Evolutionary conservation across 1,140 invertebrate species (phyloP).

Genomic region (Drosophila sturtevanti): DNA sequence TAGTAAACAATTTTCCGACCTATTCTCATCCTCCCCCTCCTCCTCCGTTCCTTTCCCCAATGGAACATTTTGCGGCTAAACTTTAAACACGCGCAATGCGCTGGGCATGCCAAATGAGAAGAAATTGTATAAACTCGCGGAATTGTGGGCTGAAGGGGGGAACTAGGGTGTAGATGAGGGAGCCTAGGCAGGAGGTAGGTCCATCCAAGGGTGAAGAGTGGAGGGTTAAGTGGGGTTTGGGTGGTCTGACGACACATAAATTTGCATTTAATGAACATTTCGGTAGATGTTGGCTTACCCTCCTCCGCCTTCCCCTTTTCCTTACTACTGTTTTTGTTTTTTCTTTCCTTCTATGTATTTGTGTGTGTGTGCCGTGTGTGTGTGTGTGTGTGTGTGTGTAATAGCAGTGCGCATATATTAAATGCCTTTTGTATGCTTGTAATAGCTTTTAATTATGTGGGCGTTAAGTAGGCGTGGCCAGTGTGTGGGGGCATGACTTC

Average conservation of each 20-base stretch:
- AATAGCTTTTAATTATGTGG: conserved; percentile 78
- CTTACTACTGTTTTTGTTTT: background rate
- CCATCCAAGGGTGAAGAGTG: background rate
- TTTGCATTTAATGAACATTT: conserved; percentile 79
- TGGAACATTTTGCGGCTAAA: conserved; percentile 64
- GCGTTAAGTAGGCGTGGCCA: conserved; percentile 15
- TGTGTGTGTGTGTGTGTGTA: background rate
- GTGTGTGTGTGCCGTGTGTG: background rate
- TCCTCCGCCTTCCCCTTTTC: background rate
- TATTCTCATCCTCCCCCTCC: background rate
- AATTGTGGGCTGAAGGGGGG: background rate
- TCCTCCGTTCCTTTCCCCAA: background rate
- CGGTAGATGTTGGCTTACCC: conserved; percentile 1
- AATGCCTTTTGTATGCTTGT: conserved; percentile 64
- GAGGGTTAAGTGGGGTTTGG: background rate
- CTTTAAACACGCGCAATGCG: conserved; percentile 73
- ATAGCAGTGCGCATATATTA: conserved; percentile 20
- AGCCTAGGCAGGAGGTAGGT: too few relatives aligned
- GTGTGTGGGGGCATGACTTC: conserved; percentile 6
- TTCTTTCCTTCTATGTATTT: background rate
- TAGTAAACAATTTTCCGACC: conserved; percentile 43
- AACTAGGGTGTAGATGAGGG: too few relatives aligned
- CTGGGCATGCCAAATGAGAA: conserved; percentile 73
- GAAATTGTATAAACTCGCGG: background rate
- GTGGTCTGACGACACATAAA: conserved; percentile 50